Percentiles rank a stretch among this genome's conserved stretches.
Evolutionary conservation across 2,797 vertebrate genomes (phyloP).

Genomic region (Cottoperca gobio): DNA sequence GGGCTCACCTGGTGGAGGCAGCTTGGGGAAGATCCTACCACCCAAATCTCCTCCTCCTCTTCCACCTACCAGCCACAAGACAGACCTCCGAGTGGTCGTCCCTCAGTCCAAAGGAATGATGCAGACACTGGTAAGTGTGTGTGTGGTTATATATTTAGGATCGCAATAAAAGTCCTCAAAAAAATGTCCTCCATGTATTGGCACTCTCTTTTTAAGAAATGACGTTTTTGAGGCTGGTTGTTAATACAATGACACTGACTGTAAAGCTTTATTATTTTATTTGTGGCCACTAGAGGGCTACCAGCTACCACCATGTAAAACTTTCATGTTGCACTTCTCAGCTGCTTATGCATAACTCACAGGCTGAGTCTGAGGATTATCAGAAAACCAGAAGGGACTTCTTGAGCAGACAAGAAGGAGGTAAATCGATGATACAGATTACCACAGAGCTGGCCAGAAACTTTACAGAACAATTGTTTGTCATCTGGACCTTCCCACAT

Average conservation of each 20-base stretch:
- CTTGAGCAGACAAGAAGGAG: constrained; percentile 13
- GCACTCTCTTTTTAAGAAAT: no score
- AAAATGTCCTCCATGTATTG: not conserved
- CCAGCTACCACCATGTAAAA: not conserved
- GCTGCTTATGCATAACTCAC: not conserved
- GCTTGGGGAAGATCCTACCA: constrained; percentile 89
- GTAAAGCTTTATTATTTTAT: not conserved
- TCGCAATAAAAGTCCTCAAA: not conserved
- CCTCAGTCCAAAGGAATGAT: constrained; percentile 94
- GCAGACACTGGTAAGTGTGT: constrained; percentile 87
- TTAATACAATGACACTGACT: not conserved
- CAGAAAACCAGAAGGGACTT: constrained; percentile 13
- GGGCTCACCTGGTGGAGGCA: constrained; percentile 84
- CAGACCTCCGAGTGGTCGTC: constrained; percentile 93
- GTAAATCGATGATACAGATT: constrained; percentile 32
- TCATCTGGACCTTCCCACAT: no score
- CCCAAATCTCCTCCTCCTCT: constrained; percentile 91
- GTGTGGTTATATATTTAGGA: not conserved
- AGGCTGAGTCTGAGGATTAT: constrained; percentile 24
- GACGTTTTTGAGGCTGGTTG: not conserved
- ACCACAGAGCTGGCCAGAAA: constrained; percentile 25
- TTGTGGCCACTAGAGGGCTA: not conserved
- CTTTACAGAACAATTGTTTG: no score
- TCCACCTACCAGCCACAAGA: constrained; percentile 88
- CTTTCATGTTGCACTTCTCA: not conserved